Evolutionary conservation across 2,888 invertebrate species (phyloP).

Genomic region (Panopea generosa): DNA sequence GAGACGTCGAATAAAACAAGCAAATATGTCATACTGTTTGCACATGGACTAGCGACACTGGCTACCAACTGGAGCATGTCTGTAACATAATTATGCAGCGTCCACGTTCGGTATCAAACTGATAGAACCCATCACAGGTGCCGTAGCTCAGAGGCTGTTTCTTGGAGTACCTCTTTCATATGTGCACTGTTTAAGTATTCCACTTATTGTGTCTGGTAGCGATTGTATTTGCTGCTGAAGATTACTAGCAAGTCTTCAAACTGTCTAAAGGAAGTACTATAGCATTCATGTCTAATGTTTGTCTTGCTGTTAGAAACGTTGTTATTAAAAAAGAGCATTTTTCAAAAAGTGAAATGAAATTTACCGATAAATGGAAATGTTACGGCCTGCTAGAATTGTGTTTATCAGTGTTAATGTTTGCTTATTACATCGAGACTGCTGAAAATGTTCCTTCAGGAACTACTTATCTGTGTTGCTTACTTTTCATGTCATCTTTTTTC

Average conservation of each 20-base stretch:
- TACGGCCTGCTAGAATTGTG: too few species aligned
- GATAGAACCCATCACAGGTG: slow-evolving; percentile 65
- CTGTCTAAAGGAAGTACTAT: slow-evolving; percentile 44
- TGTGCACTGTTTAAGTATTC: slow-evolving; percentile 46
- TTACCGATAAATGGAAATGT: not conserved
- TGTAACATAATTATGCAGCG: too few species aligned
- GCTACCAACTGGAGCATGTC: too few species aligned
- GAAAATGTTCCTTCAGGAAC: too few species aligned
- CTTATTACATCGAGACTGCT: too few species aligned
- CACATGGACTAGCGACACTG: slow-evolving; percentile 58
- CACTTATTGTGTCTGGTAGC: slow-evolving; percentile 60
- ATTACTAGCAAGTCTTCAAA: slow-evolving; percentile 12
- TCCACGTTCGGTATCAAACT: too few species aligned
- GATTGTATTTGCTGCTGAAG: slow-evolving; percentile 52
- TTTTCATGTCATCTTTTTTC: slow-evolving; percentile 43
- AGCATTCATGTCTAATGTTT: slow-evolving; percentile 65
- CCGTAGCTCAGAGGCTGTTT: slow-evolving; percentile 49
- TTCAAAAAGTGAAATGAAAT: not conserved
- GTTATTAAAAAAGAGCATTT: slow-evolving; percentile 50
- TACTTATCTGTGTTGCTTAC: not conserved
- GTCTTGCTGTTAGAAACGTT: slow-evolving; percentile 63
- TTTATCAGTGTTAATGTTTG: too few species aligned
- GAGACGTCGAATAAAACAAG: not conserved
- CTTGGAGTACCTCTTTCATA: slow-evolving; percentile 38
- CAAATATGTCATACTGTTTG: not conserved